phyloP scores from a whole-genome alignment of 2,113 vertebrate genomes.

The Origma solitaria region DNA sequence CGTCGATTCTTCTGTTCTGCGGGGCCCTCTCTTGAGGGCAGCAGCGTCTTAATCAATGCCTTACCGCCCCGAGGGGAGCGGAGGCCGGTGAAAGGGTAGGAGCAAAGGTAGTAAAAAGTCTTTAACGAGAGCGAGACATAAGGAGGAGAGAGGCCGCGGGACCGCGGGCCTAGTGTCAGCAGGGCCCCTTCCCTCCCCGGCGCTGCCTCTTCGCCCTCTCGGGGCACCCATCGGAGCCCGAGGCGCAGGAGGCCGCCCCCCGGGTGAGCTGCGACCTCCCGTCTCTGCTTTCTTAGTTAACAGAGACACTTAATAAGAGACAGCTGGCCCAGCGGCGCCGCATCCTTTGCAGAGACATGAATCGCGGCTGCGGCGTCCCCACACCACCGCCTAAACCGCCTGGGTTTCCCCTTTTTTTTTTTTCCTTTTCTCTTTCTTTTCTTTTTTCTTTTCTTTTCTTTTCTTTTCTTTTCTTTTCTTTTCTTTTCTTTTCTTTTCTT shows the following conservation, averaged over 20 bases:
- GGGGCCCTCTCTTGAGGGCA: too few species aligned
- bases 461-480: too few species aligned
- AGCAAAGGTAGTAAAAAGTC: neutral
- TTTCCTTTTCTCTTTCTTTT: too few species aligned
- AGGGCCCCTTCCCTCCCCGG: too few species aligned
- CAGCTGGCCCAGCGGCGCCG: neutral
- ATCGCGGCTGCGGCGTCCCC: too few species aligned
- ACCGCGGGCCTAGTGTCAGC: neutral
- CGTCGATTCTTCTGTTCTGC: neutral
- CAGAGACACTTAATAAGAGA: too few species aligned
- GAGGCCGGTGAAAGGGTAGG: neutral
- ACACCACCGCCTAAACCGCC: neutral
- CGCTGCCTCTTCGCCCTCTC: neutral
- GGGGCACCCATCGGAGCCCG: too few species aligned
- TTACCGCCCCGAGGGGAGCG: neutral
- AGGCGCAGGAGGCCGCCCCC: neutral
- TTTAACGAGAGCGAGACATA: neutral
- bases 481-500: too few species aligned
- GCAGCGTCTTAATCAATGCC: neutral
- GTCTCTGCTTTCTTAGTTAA: neutral
- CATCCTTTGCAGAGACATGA: neutral
- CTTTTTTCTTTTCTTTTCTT: too few species aligned
- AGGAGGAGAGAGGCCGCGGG: neutral
- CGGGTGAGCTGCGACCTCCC: too few species aligned
- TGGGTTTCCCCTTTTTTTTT: accelerated